Percentiles rank a stretch among this genome's conserved stretches.
These are phyloP conservation scores for Pollenia amentaria DNA, from an alignment of 2,888 invertebrate species.

Conservation along the genomic window DNA sequence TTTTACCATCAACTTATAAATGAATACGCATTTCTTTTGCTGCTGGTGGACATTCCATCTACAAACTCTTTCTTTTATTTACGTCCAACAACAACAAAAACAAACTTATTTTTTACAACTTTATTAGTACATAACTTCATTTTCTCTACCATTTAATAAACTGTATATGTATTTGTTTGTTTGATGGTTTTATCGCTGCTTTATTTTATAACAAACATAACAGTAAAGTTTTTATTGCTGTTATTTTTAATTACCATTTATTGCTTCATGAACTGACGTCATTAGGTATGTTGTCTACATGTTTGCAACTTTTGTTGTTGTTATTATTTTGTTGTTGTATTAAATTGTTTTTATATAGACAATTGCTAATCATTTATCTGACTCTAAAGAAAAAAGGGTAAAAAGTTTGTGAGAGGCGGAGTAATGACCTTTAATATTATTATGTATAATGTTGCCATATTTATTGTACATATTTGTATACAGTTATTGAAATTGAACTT, in stretches of 20 bases:
- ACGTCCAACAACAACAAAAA: too few relatives aligned
- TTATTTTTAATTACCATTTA: constrained; percentile 64
- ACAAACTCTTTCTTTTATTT: too few relatives aligned
- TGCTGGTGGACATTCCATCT: too few relatives aligned
- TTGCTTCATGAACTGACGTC: constrained; percentile 63
- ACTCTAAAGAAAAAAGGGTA: background rate
- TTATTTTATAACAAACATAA: constrained; percentile 35
- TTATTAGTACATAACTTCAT: too few relatives aligned
- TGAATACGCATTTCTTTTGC: too few relatives aligned
- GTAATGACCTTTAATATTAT: constrained; percentile 40
- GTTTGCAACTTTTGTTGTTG: background rate
- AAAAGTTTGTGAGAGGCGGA: constrained; percentile 20
- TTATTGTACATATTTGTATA: too few relatives aligned
- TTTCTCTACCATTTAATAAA: too few relatives aligned
- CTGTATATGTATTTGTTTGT: background rate
- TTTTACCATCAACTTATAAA: too few relatives aligned
- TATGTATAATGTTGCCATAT: background rate
- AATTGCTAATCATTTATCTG: constrained; percentile 17
- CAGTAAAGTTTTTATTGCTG: constrained; percentile 11
- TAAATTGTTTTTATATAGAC: background rate
- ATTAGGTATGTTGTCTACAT: constrained; percentile 31
- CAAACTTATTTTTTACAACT: too few relatives aligned
- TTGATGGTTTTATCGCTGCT: constrained; percentile 4
- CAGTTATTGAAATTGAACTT: too few relatives aligned
- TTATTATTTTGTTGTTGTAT: background rate